Evolutionary conservation across 2,113 vertebrate genomes (phyloP), one percentile per base, ranked within the genome.

Genomic region (Microtus richardsoni): DNA sequence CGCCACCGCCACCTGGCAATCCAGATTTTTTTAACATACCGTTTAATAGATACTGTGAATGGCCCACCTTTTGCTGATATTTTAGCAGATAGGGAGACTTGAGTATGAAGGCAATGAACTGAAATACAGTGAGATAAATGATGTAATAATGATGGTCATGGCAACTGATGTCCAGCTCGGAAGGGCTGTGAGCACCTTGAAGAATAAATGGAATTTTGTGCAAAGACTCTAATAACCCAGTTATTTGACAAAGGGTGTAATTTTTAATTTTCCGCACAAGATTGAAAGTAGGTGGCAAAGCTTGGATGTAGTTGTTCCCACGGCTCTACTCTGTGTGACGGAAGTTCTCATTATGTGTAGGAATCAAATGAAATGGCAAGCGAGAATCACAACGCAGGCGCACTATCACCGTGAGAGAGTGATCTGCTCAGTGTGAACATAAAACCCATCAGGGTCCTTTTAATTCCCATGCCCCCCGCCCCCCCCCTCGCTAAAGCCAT

Each of bases 291-390:
- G 71, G 60, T 75, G 49, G 77, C 47, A 64, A 30, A 83, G 30
- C 70, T 12, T 64, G 88, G 60, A 73, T 47, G 64, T 2, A 16
- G 16, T 3, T 73, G n/a, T 49, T 17, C 73, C 58, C 21, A 36
- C 3, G 6, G 22, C 12, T 2, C 19, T 60, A 1, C 44, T 52
- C 52, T 58, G 10, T 88, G 28, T 85, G 85, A 87, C 3, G 7
- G 58, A 36, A 92, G 6, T 54, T 91, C 24, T 89, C n/a, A 62
- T 89, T 94, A 52, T 41, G 36, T 36, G 83, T 47, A 54, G 85
- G 52, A 89, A 91, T 30, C 44, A 41, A 89, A 70, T 79, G 82
- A 84, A 91, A 39, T 89, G 84, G n/a, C 9, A 70, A 83, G 78
- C 33, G 24, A 93, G 92, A 58, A 58, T 62, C 62, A 79, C 44